phyloP scores from a whole-genome alignment of 2,888 invertebrate genomes.

The Agapostemon virescens region DNA sequence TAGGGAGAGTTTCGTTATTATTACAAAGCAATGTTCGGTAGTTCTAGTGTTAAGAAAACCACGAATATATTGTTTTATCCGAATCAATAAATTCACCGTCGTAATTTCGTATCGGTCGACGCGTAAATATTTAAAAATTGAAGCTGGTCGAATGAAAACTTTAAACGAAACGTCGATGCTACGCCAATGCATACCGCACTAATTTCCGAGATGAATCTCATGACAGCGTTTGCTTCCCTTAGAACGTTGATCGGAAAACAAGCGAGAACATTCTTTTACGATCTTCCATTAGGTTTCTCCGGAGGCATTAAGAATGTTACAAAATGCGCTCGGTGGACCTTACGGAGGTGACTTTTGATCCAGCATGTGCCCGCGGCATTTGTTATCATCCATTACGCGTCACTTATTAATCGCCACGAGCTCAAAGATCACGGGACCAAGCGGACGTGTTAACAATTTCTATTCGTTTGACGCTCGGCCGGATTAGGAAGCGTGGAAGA shows the following conservation, averaged over 20 bases:
- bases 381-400: not conserved
- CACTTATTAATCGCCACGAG: not conserved
- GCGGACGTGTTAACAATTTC: constrained; percentile 27
- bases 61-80: too few species aligned
- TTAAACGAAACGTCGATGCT: too few species aligned
- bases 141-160: too few species aligned
- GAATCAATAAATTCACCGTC: too few species aligned
- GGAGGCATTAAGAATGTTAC: not conserved
- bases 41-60: too few species aligned
- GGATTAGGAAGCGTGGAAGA: constrained; percentile 11
- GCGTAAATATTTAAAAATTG: too few species aligned
- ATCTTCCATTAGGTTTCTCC: not conserved
- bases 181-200: too few species aligned
- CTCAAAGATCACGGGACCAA: not conserved
- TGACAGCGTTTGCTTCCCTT: not conserved
- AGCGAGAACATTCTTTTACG: not conserved
- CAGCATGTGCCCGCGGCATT: not conserved
- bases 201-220: too few species aligned
- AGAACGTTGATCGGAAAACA: not conserved
- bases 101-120: too few species aligned
- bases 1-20: too few species aligned
- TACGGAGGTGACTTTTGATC: not conserved
- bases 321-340: not conserved
- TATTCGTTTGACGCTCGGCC: not conserved
- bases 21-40: too few species aligned